Evolutionary conservation across 2,797 vertebrate genomes (phyloP).

Genomic region (Aphelocoma californica): DNA sequence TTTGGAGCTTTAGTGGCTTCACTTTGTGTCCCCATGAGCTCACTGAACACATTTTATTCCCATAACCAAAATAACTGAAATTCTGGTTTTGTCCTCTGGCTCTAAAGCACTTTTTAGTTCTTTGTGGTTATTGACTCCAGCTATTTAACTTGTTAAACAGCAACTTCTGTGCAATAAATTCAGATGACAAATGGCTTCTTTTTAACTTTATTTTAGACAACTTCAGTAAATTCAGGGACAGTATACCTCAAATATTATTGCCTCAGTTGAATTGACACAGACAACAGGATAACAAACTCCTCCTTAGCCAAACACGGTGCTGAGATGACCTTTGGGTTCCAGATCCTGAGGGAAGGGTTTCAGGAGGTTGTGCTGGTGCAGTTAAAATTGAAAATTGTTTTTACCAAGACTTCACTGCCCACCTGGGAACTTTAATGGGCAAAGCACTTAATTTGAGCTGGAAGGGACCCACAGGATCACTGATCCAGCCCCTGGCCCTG

Average conservation of each 20-base stretch:
- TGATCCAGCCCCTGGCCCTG: not conserved
- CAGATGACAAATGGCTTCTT: not conserved
- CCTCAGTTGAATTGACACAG: not conserved
- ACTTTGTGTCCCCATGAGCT: not conserved
- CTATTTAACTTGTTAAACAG: not conserved
- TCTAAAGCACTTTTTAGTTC: not conserved
- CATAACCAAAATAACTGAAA: not conserved
- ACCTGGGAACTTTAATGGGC: not conserved
- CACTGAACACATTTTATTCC: not conserved
- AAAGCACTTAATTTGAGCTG: not conserved
- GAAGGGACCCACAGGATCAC: accelerated
- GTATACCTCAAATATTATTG: not conserved
- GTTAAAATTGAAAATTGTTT: not conserved
- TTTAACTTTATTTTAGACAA: not conserved
- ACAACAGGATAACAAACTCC: not conserved
- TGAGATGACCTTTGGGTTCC: not conserved
- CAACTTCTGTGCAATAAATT: not conserved
- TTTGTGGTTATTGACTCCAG: not conserved
- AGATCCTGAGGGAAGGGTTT: not conserved
- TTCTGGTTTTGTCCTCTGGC: not conserved
- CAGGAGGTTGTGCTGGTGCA: not conserved
- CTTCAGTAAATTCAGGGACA: not conserved
- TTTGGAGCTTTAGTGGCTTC: not conserved
- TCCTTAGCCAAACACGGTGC: not conserved
- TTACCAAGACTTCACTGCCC: not conserved